Conservation (phyloP, 2,888 invertebrate genomes). For the Cryptocephalus primarius region DNA sequence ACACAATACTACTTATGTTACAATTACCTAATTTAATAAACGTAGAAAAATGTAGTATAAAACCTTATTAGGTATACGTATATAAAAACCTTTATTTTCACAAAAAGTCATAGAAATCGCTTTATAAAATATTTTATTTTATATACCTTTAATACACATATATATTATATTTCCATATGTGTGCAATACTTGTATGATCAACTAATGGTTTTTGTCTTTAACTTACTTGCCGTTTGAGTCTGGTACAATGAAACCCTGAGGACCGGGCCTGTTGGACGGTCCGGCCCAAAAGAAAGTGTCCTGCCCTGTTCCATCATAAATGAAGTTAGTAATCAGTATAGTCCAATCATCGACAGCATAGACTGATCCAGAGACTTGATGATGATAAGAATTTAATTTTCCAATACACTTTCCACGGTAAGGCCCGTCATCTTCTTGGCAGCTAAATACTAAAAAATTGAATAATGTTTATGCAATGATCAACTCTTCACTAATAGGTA, state of each 20-base stretch:
- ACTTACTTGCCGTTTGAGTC: conserved; percentile 76
- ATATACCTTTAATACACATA: no score
- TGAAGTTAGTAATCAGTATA: conserved; percentile 67
- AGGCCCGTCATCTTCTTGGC: conserved; percentile 56
- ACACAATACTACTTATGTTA: no score
- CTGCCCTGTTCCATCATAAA: conserved; percentile 82
- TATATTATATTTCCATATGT: no score
- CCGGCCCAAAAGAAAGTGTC: conserved; percentile 94
- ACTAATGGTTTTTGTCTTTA: no score
- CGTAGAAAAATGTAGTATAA: no score
- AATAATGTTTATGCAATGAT: neutral
- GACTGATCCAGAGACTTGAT: conserved; percentile 81
- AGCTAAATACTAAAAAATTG: conserved; percentile 7
- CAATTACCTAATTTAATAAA: no score
- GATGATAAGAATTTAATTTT: conserved; percentile 81
- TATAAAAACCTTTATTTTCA: no score
- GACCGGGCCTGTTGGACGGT: conserved; percentile 74
- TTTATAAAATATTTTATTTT: no score
- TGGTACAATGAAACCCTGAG: conserved; percentile 84
- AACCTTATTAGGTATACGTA: no score
- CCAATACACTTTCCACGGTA: conserved; percentile 74
- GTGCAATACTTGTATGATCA: no score
- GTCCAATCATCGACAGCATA: conserved; percentile 83
- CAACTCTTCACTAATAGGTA: neutral
- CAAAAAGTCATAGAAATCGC: no score